Percentiles rank a stretch among this genome's conserved stretches.
phyloP scores from a whole-genome alignment of 2,888 invertebrate genomes.

The Diloba caeruleocephala region DNA sequence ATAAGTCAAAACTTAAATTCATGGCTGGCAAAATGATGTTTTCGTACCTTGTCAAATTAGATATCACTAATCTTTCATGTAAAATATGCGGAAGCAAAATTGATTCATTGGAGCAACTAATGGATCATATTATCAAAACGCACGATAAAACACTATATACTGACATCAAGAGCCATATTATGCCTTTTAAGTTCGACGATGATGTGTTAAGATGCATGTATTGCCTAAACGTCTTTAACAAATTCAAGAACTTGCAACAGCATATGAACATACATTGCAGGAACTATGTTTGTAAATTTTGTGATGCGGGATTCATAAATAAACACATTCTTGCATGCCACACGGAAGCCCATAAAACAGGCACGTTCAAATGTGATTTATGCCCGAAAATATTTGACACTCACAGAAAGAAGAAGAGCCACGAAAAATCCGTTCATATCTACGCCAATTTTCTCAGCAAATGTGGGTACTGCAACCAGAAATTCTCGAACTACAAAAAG shows the following conservation, averaged over 20 bases:
- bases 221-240: slow-evolving; percentile 44
- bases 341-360: slow-evolving; percentile 68
- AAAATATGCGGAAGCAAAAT: slow-evolving; percentile 47
- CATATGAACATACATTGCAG: slow-evolving; percentile 79
- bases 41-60: slow-evolving; percentile 55
- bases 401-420: slow-evolving; percentile 76
- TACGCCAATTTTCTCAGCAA: slow-evolving; percentile 64
- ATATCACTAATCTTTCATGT: slow-evolving; percentile 47
- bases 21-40: slow-evolving; percentile 56
- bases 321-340: slow-evolving; percentile 69
- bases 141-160: slow-evolving; percentile 48
- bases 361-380: slow-evolving; percentile 69
- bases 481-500: slow-evolving; percentile 67
- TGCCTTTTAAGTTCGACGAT: slow-evolving; percentile 51
- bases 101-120: slow-evolving; percentile 40
- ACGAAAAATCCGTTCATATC: slow-evolving; percentile 78
- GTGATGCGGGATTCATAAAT: slow-evolving; percentile 74
- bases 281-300: slow-evolving; percentile 73
- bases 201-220: slow-evolving; percentile 45
- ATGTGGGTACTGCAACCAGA: slow-evolving; percentile 72
- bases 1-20: slow-evolving; percentile 53
- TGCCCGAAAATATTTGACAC: slow-evolving; percentile 86
- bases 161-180: slow-evolving; percentile 53
- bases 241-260: slow-evolving; percentile 65
- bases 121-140: slow-evolving; percentile 48